phyloP scores from a whole-genome alignment of 1,140 invertebrate species.

The Phymorhynchus buccinoides region DNA sequence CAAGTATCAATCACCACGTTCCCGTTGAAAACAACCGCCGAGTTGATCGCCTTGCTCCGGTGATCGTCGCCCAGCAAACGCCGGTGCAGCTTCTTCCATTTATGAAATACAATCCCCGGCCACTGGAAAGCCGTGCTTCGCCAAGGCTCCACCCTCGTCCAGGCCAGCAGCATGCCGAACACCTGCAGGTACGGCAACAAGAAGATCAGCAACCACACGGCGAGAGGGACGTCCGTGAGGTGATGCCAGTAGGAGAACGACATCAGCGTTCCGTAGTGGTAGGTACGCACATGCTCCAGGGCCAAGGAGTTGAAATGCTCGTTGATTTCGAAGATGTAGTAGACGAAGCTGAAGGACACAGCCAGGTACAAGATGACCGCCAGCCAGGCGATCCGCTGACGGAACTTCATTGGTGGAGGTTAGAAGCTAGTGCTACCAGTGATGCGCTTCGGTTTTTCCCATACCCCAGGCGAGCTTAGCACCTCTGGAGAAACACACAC shows the following conservation, averaged over 20 bases:
- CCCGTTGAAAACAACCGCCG: slow-evolving; percentile 53
- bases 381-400: slow-evolving; percentile 67
- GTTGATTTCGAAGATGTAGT: slow-evolving; percentile 70
- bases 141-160: slow-evolving; percentile 63
- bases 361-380: slow-evolving; percentile 55
- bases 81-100: slow-evolving; percentile 49
- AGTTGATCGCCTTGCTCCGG: slow-evolving; percentile 49
- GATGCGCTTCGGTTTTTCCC: too few species aligned
- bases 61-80: slow-evolving; percentile 30
- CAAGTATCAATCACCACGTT: slow-evolving; percentile 58
- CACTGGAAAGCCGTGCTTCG: slow-evolving; percentile 63
- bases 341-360: slow-evolving; percentile 59
- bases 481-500: too few species aligned
- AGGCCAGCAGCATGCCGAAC: slow-evolving; percentile 66
- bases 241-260: slow-evolving; percentile 56
- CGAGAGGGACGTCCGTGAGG: slow-evolving; percentile 61
- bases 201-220: slow-evolving; percentile 60
- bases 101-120: slow-evolving; percentile 62
- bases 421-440: too few species aligned
- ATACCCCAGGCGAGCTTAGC: too few species aligned
- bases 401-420: slow-evolving; percentile 64
- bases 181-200: slow-evolving; percentile 66
- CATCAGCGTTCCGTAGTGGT: slow-evolving; percentile 48
- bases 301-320: slow-evolving; percentile 66
- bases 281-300: slow-evolving; percentile 60